Percentiles rank a stretch among this genome's conserved stretches.
These are phyloP conservation scores for Mellivora capensis DNA, from an alignment of 2,113 vertebrate species.

Conservation along the genomic window DNA sequence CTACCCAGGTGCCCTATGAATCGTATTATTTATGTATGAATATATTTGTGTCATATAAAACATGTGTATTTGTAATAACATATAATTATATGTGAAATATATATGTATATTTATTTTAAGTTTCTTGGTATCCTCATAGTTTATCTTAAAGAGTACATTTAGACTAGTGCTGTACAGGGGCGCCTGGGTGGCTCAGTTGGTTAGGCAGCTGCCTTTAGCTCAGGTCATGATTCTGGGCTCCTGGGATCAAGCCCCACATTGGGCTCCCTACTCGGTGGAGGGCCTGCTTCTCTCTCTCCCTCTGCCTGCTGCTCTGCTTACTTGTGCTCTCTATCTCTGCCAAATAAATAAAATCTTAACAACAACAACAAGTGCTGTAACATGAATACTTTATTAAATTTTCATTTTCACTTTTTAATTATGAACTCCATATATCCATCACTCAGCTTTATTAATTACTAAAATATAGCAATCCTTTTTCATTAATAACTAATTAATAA, in stretches of 20 bases:
- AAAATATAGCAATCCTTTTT: not conserved
- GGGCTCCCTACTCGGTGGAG: too few species aligned
- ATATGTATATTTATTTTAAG: not conserved
- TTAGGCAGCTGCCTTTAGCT: too few species aligned
- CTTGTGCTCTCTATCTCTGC: too few species aligned
- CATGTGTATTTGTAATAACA: not conserved
- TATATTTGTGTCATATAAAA: not conserved
- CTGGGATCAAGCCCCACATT: too few species aligned
- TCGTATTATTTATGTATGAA: not conserved
- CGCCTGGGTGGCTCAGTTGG: too few species aligned
- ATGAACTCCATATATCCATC: not conserved
- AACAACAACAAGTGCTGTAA: not conserved
- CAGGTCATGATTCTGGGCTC: too few species aligned
- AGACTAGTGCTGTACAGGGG: not conserved
- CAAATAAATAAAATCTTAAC: too few species aligned
- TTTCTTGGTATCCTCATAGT: not conserved
- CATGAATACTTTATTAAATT: not conserved
- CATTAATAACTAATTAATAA: not conserved
- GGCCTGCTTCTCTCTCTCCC: too few species aligned
- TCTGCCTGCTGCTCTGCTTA: too few species aligned
- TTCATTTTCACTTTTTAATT: constrained; percentile 28
- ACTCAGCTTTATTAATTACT: not conserved
- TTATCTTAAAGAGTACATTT: not conserved
- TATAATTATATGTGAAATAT: not conserved
- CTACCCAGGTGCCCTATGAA: too few species aligned